Conservation (phyloP, 2,113 vertebrate species). For the Pachyramphus minor region DNA sequence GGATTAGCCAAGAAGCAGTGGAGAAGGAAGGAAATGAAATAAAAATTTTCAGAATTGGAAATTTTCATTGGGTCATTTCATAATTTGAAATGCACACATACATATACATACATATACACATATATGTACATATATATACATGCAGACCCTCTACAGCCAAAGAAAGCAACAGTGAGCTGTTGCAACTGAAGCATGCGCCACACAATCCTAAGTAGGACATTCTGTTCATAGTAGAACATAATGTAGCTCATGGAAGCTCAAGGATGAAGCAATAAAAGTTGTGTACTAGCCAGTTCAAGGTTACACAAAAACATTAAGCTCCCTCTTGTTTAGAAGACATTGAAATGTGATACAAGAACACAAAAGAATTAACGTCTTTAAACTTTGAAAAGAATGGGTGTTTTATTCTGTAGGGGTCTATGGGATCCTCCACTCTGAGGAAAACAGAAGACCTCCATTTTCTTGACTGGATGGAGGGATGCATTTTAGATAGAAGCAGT, state of each 20-base stretch:
- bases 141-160: not conserved
- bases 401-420: slow-evolving; percentile 16
- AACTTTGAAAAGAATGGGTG: slow-evolving; percentile 27
- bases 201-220: not conserved
- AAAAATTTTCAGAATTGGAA: not conserved
- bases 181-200: not conserved
- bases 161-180: not conserved
- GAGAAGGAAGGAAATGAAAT: not conserved
- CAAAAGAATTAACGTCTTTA: slow-evolving; percentile 27
- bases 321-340: slow-evolving; percentile 51
- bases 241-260: slow-evolving; percentile 12
- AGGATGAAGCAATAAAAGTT: slow-evolving; percentile 66
- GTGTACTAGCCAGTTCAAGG: slow-evolving; percentile 53
- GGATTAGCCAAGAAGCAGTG: not conserved
- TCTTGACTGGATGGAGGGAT: slow-evolving; percentile 1
- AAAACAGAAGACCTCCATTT: slow-evolving; percentile 36
- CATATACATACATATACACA: not conserved
- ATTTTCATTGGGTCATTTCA: not conserved
- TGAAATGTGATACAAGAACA: slow-evolving; percentile 39
- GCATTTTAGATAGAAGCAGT: slow-evolving; percentile 30
- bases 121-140: too few species aligned
- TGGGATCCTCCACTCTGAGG: not conserved
- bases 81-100: not conserved
- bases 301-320: slow-evolving; percentile 17
- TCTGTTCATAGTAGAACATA: not conserved